Conservation (phyloP, 2,797 vertebrate species). For the Luscinia megarhynchos region DNA sequence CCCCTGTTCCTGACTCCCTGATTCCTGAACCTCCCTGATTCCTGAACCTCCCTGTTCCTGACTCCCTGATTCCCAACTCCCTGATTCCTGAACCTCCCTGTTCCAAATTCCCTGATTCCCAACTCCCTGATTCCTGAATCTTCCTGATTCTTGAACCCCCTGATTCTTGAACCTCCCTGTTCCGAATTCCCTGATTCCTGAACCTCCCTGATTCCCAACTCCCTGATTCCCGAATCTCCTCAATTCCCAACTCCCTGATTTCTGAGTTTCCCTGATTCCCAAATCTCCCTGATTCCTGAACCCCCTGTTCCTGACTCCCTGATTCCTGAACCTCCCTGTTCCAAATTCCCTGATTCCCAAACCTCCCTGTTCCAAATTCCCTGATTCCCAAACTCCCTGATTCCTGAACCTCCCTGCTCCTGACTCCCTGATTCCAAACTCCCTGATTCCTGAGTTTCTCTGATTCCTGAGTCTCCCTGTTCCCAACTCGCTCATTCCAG, state of each 20-base stretch:
- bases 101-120: too few species aligned
- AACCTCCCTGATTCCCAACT: too few species aligned
- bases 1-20: neutral
- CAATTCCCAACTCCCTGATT: neutral
- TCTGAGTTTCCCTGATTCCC: too few species aligned
- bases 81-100: neutral
- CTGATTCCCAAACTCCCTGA: neutral
- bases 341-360: neutral
- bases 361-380: too few species aligned
- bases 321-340: too few species aligned
- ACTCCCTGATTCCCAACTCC: too few species aligned
- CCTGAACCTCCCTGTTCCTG: accelerated
- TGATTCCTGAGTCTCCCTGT: neutral
- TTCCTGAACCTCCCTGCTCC: neutral
- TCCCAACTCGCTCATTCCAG: too few species aligned
- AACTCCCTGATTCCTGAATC: neutral
- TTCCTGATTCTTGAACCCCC: neutral
- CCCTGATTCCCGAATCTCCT: neutral
- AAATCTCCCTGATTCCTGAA: too few species aligned
- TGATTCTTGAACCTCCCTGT: neutral
- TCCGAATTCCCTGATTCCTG: neutral
- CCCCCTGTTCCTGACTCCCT: neutral
- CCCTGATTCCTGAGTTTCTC: neutral
- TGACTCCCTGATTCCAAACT: too few species aligned
- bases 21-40: neutral